Base-by-base conservation (phyloP, 2,888 invertebrate genomes). In the Pherbina coryleti region DNA sequence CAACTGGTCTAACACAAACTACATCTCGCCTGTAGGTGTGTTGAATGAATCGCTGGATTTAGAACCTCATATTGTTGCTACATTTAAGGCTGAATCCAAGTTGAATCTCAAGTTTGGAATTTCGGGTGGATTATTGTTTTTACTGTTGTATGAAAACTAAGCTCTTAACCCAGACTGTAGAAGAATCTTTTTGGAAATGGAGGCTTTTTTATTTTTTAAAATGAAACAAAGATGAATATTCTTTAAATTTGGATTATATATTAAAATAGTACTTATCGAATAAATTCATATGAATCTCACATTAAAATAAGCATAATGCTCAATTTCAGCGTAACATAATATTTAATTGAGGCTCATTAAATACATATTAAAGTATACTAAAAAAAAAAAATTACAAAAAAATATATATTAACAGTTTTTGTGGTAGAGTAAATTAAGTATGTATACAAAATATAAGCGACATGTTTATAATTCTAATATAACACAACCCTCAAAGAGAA, bases 361-460 rank as follows among this genome's bases (percentile, higher is more conserved):
- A 69, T 44, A 69, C 25, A 69, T 69, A 28, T 11, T 51, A 51
- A 51, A 49, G 17, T 49, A 31, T 69, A 72, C 19, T 22, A 72
- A 22, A 71, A 34, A 69, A 19, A 69, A 49, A 69, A 44, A 44
- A 44, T 60, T 57, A 55, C 22, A 55, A 3, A n/a, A 31, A 71
- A 31, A 37, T 53, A 55, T 71, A 72, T 57, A 72, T 71, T 51
- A 69, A 69, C 67, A 69, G 69, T 69, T 69, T 44, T 69, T 51
- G 51, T 69, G 69, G 69, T 51, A 69, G 69, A 25, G 69, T 51
- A 69, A 49, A 69, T 49, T 22, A 31, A 34, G 14, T 37, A 69
- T 44, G 69, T 69, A 69, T 69, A 69, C 51, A 67, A 67, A 67
- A 67, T 67, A 67, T 37, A 67, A 44, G 44, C 67, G 22, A 67